These are phyloP conservation scores for Epinotia brunnichana DNA, from an alignment of 2,888 invertebrate species.

Conservation along the genomic window DNA sequence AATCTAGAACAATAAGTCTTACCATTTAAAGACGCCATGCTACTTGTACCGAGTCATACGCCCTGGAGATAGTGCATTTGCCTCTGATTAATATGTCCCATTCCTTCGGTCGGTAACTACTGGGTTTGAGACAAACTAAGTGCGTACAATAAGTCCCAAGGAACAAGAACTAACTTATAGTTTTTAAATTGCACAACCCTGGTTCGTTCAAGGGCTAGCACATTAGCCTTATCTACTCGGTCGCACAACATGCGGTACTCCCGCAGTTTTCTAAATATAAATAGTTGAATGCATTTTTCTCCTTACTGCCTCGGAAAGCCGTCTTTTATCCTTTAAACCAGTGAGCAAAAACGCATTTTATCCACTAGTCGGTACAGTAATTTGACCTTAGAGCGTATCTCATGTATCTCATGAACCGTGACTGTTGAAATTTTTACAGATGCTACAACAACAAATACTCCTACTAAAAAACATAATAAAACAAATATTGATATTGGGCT, in stretches of 20 bases:
- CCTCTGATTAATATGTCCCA: conserved; percentile 50
- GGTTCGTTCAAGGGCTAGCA: not conserved
- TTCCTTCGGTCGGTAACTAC: conserved; percentile 48
- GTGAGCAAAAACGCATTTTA: too few relatives aligned
- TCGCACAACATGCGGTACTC: not conserved
- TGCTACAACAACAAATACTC: too few relatives aligned
- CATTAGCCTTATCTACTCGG: not conserved
- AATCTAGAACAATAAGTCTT: not conserved
- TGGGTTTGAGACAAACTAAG: conserved; percentile 49
- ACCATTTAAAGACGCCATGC: not conserved
- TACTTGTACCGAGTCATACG: conserved; percentile 35
- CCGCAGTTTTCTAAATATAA: not conserved
- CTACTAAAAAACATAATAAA: too few relatives aligned
- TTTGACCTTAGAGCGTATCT: too few relatives aligned
- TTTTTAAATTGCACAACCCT: not conserved
- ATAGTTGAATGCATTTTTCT: too few relatives aligned
- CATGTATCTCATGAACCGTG: too few relatives aligned
- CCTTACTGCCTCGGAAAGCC: too few relatives aligned
- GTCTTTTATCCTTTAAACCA: too few relatives aligned
- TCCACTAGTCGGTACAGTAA: too few relatives aligned
- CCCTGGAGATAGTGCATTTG: conserved; percentile 41
- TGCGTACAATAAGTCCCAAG: conserved; percentile 46
- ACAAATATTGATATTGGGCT: too few relatives aligned
- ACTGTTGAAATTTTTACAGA: too few relatives aligned
- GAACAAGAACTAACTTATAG: conserved; percentile 14